Evolutionary conservation across 2,888 invertebrate species (phyloP).

Genomic region (Oscheius onirici): DNA sequence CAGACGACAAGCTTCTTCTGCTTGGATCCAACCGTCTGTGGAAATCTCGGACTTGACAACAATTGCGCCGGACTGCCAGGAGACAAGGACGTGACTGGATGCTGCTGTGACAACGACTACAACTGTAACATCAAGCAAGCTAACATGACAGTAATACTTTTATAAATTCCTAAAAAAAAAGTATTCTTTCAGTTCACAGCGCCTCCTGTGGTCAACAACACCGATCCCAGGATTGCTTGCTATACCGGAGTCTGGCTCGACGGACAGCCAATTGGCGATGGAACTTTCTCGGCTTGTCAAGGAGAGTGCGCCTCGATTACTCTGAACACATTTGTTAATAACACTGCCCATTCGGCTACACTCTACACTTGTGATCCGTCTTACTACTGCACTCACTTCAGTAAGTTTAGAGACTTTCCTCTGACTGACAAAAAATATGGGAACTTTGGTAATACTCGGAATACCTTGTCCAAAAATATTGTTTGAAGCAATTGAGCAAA

Average conservation of each 20-base stretch:
- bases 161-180: not conserved
- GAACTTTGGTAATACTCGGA: no score
- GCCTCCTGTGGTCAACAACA: slow-evolving; percentile 29
- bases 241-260: slow-evolving; percentile 48
- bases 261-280: slow-evolving; percentile 10
- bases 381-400: slow-evolving; percentile 39
- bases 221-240: slow-evolving; percentile 49
- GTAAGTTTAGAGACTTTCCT: slow-evolving; percentile 31
- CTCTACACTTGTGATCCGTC: slow-evolving; percentile 54
- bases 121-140: slow-evolving; percentile 42
- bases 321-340: slow-evolving; percentile 34
- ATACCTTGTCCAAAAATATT: no score
- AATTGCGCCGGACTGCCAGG: slow-evolving; percentile 36
- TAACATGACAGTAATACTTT: not conserved
- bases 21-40: slow-evolving; percentile 43
- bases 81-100: slow-evolving; percentile 40
- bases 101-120: slow-evolving; percentile 53
- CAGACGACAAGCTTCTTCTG: slow-evolving; percentile 47
- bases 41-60: slow-evolving; percentile 40
- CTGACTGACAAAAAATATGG: no score
- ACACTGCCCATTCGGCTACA: slow-evolving; percentile 35
- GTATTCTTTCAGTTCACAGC: not conserved
- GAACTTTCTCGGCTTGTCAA: slow-evolving; percentile 36
- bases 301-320: slow-evolving; percentile 52
- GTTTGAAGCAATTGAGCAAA: no score